Evolutionary conservation across 2,888 invertebrate species (phyloP).

Genomic region (Agapostemon virescens): DNA sequence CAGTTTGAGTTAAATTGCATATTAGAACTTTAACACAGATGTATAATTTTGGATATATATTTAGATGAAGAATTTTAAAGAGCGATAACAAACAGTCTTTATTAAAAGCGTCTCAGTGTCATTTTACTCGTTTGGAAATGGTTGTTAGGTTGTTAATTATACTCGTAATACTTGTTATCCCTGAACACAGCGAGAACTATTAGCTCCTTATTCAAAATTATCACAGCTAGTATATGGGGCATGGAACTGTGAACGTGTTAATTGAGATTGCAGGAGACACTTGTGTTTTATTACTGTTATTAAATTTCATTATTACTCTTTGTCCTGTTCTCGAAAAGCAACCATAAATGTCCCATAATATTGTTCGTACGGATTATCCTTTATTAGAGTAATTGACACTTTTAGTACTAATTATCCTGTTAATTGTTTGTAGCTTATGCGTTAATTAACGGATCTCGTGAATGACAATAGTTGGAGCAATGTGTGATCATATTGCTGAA

Average conservation of each 20-base stretch:
- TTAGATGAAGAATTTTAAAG: background rate
- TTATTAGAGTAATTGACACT: background rate
- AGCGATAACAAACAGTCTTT: background rate
- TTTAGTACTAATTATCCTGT: background rate
- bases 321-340: background rate
- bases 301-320: background rate
- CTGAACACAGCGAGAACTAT: background rate
- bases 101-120: background rate
- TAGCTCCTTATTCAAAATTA: background rate
- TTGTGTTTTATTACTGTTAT: background rate
- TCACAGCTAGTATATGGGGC: background rate
- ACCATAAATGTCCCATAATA: background rate
- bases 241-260: background rate
- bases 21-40: too few relatives aligned
- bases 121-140: background rate
- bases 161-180: background rate
- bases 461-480: too few relatives aligned
- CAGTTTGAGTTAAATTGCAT: too few relatives aligned
- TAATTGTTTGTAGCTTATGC: background rate
- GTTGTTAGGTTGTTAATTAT: background rate
- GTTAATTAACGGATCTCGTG: background rate
- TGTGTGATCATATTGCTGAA: too few relatives aligned
- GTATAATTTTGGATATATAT: too few relatives aligned
- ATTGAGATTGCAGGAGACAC: background rate
- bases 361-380: background rate